Evolutionary conservation across 64 coral and sea anemone genomes (phyloP).

Genomic region (Orbicella faveolata): DNA sequence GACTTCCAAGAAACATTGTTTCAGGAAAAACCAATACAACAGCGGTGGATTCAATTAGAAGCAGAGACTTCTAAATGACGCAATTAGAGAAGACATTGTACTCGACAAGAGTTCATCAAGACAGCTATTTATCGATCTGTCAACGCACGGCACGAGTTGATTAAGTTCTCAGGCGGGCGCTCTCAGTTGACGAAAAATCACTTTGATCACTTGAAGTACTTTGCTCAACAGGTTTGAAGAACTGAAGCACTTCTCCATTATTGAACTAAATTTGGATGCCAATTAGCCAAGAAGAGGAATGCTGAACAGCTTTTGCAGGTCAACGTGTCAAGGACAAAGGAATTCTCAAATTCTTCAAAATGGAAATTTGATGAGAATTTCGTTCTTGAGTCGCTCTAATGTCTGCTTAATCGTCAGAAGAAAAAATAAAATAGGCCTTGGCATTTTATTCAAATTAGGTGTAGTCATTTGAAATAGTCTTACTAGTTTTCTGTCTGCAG

Average conservation of each 20-base stretch:
- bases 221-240: not conserved
- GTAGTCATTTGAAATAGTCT: too few relatives aligned
- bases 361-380: not conserved
- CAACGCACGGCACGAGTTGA: not conserved
- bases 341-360: not conserved
- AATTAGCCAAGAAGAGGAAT: not conserved
- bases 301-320: not conserved
- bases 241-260: not conserved
- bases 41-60: not conserved
- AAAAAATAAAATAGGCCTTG: too few relatives aligned
- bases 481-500: too few relatives aligned
- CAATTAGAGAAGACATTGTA: not conserved
- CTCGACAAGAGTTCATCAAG: not conserved
- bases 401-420: not conserved
- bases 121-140: conserved; percentile 18
- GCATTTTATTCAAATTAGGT: too few relatives aligned
- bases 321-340: not conserved
- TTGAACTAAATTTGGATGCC: not conserved
- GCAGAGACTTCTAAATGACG: not conserved
- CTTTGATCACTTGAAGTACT: not conserved
- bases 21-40: not conserved
- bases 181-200: conserved; percentile 1
- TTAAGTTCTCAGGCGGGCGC: conserved; percentile 4
- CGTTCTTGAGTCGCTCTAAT: not conserved
- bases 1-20: not conserved